These are phyloP conservation scores for Melipona bicolor DNA, from an alignment of 2,888 invertebrate species.

Conservation along the genomic window DNA sequence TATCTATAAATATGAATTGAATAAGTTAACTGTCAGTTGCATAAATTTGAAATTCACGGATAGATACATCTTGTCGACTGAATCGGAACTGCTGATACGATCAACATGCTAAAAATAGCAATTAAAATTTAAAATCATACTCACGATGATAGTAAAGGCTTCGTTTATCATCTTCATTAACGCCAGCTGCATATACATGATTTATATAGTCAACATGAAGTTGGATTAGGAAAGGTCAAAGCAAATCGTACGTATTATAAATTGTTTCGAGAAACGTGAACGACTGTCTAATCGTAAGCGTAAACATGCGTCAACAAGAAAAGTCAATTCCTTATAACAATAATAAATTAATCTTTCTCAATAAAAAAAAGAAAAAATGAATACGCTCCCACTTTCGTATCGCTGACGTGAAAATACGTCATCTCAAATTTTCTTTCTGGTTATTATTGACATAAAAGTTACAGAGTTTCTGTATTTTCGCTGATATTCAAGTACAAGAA, in stretches of 20 bases:
- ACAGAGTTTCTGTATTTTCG: too few species aligned
- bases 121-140: neutral
- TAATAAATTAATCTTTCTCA: neutral
- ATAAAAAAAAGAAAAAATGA: neutral
- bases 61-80: neutral
- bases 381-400: too few species aligned
- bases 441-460: too few species aligned
- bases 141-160: neutral
- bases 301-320: neutral
- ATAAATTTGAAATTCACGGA: neutral
- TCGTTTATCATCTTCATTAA: conserved; percentile 22
- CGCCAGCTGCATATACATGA: neutral
- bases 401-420: too few species aligned
- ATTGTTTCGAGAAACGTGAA: conserved; percentile 24
- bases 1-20: neutral
- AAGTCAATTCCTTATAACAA: conserved; percentile 1
- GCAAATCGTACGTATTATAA: conserved; percentile 8
- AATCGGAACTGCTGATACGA: conserved; percentile 1
- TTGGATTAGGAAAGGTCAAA: conserved; percentile 37
- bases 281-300: conserved; percentile 7
- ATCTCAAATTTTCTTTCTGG: too few species aligned
- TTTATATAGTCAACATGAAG: neutral
- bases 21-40: neutral
- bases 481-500: too few species aligned
- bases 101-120: neutral